Percentiles rank a stretch among this genome's conserved stretches.
These are phyloP conservation scores for Python bivittatus DNA, from an alignment of 2,113 vertebrate genomes.

Conservation along the genomic window DNA sequence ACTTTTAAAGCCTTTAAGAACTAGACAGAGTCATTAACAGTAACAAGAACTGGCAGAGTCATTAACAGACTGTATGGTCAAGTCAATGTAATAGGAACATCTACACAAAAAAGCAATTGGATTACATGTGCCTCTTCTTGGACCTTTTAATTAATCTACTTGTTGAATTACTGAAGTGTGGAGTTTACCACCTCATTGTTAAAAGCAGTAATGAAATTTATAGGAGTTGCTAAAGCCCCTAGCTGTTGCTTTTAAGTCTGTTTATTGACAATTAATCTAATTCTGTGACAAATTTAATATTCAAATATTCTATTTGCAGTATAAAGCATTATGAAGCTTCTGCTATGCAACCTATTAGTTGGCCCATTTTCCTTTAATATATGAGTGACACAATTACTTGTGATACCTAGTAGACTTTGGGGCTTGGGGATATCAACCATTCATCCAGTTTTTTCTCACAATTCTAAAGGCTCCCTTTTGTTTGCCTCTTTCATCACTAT, in stretches of 20 bases:
- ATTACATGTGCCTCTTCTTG: slow-evolving; percentile 1
- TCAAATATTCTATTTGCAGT: background rate
- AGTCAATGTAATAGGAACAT: slow-evolving; percentile 6
- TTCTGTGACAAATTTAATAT: background rate
- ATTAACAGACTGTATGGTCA: background rate
- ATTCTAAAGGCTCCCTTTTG: background rate
- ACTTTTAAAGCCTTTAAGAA: background rate
- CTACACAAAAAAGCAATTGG: background rate
- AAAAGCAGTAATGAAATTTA: background rate
- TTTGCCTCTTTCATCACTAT: background rate
- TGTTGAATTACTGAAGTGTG: slow-evolving; percentile 27
- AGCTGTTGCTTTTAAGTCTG: background rate
- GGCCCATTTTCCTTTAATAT: background rate
- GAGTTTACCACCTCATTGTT: background rate
- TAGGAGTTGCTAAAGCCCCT: background rate
- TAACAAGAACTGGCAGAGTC: background rate
- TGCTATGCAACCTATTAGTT: background rate
- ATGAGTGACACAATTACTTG: background rate
- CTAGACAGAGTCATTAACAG: background rate
- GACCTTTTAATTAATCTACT: slow-evolving; percentile 15
- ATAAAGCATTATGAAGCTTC: background rate
- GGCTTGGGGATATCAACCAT: background rate
- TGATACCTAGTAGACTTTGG: background rate
- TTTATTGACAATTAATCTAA: background rate
- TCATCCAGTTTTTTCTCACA: background rate